Base-by-base conservation (phyloP, 2,797 vertebrate species). In the Malurus splendens region DNA sequence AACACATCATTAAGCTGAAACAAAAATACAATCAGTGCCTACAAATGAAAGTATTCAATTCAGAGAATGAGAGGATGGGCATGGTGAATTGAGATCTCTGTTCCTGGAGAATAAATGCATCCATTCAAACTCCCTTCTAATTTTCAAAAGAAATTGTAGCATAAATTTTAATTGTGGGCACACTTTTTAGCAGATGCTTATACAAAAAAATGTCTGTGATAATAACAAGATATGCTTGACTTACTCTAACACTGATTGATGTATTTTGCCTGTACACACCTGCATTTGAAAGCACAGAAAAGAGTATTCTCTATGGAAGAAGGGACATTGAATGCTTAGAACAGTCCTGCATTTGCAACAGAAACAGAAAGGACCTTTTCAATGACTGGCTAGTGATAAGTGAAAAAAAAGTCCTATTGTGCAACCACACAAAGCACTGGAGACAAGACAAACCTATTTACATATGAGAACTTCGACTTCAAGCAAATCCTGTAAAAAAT, bases 301-400 rank as follows among this genome's bases (percentile, higher is more conserved):
- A 85, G 39, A 74, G 60, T 70, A 68, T 72, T 81, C 76, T 76
- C 55, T 27, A 0, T 47, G 50, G 73, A 81, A 91, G 57, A 78
- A 73, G 38, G 64, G 52, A 73, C 73, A 71, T 1, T 89, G 77
- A 89, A 92, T 87, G 62, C 54, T 52, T 36, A 51, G 65, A 85
- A 85, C 70, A 90, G 71, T 59, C 42, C 56, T 42, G 28, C 62
- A 60, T 87, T 90, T 89, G 80, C 92, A 89, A 78, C 41, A 91
- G 60, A 85, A 91, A 89, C 17, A 92, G 44, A 93, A 95, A 89
- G 66, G 79, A 60, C 82, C 90, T 91, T 65, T 32, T 92, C 92
- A 93, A 81, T 73, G 82, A 67, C 66, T 91, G 60, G 60, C 33
- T 66, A 54, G 68, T 52, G 44, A 9, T 66, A 90, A 90, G 22